Percentiles rank a stretch among this genome's conserved stretches.
These are phyloP conservation scores for Chelonus formosanus DNA, from an alignment of 2,888 invertebrate genomes.

Conservation along the genomic window DNA sequence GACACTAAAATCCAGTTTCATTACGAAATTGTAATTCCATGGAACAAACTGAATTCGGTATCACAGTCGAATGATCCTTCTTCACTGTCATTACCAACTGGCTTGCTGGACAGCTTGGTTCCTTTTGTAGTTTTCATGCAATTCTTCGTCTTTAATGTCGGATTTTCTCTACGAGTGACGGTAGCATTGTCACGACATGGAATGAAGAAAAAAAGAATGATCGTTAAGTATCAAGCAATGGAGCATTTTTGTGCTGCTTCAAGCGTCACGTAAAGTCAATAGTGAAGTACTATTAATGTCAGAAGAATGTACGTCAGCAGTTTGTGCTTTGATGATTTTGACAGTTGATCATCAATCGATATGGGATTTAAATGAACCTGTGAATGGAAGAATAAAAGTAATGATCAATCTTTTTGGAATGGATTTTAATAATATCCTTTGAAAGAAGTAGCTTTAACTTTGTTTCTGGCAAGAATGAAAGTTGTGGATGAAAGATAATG, in stretches of 20 bases:
- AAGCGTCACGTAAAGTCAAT: constrained; percentile 44
- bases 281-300: constrained; percentile 44
- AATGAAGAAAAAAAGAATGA: constrained; percentile 15
- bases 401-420: too few species aligned
- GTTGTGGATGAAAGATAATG: too few species aligned
- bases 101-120: too few species aligned
- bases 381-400: too few species aligned
- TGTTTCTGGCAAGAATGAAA: too few species aligned
- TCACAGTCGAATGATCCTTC: too few species aligned
- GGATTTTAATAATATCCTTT: too few species aligned
- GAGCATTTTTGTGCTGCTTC: constrained; percentile 46
- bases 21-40: too few species aligned
- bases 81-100: too few species aligned
- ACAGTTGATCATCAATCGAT: constrained; percentile 31
- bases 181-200: constrained; percentile 30
- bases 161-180: constrained; percentile 20
- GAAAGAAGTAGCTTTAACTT: too few species aligned
- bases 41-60: too few species aligned
- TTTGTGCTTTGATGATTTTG: constrained; percentile 34
- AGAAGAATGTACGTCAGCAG: constrained; percentile 25
- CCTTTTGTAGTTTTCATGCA: neutral
- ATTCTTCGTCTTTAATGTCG: neutral
- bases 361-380: neutral
- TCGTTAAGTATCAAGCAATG: constrained; percentile 40
- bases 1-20: too few species aligned